These are phyloP conservation scores for Lamproptera curius DNA, from an alignment of 2,888 invertebrate genomes.

Conservation along the genomic window DNA sequence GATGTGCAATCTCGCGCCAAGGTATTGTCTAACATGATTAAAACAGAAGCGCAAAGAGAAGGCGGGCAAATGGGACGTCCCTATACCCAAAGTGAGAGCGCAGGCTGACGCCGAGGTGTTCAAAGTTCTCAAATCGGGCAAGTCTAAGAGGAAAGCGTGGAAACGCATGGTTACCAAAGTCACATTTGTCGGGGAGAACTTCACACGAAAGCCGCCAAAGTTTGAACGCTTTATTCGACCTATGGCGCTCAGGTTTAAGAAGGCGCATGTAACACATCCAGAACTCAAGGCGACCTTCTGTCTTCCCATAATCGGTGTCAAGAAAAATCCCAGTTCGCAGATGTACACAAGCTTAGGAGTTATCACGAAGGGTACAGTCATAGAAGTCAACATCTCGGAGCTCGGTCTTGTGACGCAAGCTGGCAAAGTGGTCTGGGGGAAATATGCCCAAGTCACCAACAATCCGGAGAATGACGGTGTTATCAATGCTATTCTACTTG, in stretches of 20 bases:
- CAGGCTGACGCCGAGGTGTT: slow-evolving; percentile 98
- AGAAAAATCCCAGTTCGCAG: slow-evolving; percentile 98
- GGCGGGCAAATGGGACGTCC: slow-evolving; percentile 99
- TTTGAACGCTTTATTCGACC: slow-evolving; percentile 99
- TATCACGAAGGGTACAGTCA: slow-evolving; percentile 98
- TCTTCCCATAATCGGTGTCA: slow-evolving; percentile 98
- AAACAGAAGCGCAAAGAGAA: slow-evolving; percentile 99
- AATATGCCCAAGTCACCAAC: slow-evolving; percentile 99
- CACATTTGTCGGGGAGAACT: slow-evolving; percentile 97
- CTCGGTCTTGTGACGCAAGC: slow-evolving; percentile 98
- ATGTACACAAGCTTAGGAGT: slow-evolving; percentile 99
- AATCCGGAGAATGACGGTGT: slow-evolving; percentile 99
- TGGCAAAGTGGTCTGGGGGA: slow-evolving; percentile 99
- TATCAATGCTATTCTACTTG: slow-evolving; percentile 98
- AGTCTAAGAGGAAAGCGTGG: slow-evolving; percentile 97
- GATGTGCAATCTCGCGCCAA: slow-evolving; percentile 96
- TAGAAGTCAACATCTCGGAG: slow-evolving; percentile 99
- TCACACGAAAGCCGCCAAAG: slow-evolving; percentile 99
- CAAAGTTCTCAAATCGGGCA: slow-evolving; percentile 93
- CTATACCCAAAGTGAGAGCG: slow-evolving; percentile 98
- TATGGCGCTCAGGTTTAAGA: slow-evolving; percentile 97
- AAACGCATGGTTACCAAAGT: slow-evolving; percentile 99
- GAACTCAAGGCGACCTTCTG: slow-evolving; percentile 98
- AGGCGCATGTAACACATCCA: slow-evolving; percentile 99
- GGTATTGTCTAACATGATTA: slow-evolving; percentile 98